phyloP scores from a whole-genome alignment of 2,797 vertebrate species.

The Sebastes steindachneri region DNA sequence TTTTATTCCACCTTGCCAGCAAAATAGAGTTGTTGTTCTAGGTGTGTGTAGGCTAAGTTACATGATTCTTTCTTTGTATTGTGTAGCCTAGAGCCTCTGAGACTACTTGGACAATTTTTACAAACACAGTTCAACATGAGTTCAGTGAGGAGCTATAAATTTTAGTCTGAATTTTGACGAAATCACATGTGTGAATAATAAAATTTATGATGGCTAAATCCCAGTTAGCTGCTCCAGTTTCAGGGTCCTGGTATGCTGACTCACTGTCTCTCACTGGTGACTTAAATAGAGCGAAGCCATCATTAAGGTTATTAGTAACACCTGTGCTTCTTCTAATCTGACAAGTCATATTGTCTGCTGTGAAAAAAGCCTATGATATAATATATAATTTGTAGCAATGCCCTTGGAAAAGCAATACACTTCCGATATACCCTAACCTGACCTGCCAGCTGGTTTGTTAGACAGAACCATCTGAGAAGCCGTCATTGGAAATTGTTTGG shows the following conservation, averaged over 20 bases:
- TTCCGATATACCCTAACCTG: background rate
- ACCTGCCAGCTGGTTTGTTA: too few species aligned
- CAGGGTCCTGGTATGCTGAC: background rate
- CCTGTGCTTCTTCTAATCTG: background rate
- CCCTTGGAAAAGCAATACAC: background rate
- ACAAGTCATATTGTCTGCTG: background rate
- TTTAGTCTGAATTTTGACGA: background rate
- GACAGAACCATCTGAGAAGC: too few species aligned
- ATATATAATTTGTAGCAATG: background rate
- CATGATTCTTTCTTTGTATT: background rate
- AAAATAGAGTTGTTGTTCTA: background rate
- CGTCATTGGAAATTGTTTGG: too few species aligned
- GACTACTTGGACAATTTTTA: background rate
- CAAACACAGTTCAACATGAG: background rate
- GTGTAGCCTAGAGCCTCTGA: background rate
- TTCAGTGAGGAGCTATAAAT: accelerated
- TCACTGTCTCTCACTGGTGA: background rate
- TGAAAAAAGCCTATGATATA: background rate
- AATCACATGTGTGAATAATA: background rate
- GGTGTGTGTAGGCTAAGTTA: too few species aligned
- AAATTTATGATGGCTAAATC: background rate
- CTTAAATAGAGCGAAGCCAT: background rate
- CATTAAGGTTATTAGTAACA: background rate
- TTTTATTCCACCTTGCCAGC: background rate
- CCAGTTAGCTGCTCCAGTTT: background rate